Conservation (phyloP, 2,113 vertebrate genomes). For the Cromileptes altivelis region DNA sequence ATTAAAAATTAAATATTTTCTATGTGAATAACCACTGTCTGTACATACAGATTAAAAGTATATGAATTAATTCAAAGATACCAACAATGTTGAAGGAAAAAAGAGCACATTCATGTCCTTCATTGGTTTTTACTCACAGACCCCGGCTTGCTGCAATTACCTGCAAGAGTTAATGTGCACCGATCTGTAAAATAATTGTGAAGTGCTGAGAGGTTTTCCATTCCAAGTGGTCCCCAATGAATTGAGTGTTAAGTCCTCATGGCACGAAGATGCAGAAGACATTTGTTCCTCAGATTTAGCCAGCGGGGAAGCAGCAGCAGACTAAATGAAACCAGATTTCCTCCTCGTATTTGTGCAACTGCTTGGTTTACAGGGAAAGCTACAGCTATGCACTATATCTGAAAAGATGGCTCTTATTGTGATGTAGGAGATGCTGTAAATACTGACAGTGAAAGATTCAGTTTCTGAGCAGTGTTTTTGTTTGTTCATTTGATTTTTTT, state of each 20-base stretch:
- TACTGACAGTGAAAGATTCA: not conserved
- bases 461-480: not conserved
- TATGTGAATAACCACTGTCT: not conserved
- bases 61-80: constrained; percentile 29
- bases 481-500: not conserved
- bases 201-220: constrained; percentile 79
- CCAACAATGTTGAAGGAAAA: constrained; percentile 17
- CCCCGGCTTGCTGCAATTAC: constrained; percentile 67
- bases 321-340: constrained; percentile 75
- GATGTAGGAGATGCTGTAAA: not conserved
- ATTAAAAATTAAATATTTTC: not conserved
- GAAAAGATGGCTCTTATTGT: not conserved
- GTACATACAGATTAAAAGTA: constrained; percentile 28
- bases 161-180: constrained; percentile 77
- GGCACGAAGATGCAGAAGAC: constrained; percentile 67
- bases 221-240: constrained; percentile 74
- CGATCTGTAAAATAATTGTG: constrained; percentile 79
- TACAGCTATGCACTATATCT: constrained; percentile 20
- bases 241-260: constrained; percentile 76
- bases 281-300: constrained; percentile 75
- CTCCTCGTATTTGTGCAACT: constrained; percentile 56
- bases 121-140: constrained; percentile 55
- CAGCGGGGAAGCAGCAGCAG: constrained; percentile 64
- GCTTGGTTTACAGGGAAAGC: constrained; percentile 48
- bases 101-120: constrained; percentile 20